Evolutionary conservation across 2,113 vertebrate species (phyloP).

Genomic region (Gila orcuttii): DNA sequence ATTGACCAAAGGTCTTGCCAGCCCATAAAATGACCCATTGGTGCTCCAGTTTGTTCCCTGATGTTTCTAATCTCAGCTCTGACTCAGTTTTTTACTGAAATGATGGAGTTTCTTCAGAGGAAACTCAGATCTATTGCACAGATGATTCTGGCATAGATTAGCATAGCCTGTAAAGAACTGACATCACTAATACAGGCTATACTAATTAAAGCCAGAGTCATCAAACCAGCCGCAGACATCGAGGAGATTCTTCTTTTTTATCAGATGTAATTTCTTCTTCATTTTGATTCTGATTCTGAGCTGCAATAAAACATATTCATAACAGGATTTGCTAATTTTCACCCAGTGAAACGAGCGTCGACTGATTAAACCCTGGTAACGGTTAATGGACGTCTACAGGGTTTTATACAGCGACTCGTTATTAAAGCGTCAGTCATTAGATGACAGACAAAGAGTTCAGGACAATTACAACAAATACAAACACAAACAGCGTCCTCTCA

Average conservation of each 20-base stretch:
- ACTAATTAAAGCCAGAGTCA: conserved; percentile 87
- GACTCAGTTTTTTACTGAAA: neutral
- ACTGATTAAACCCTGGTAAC: too few relatives aligned
- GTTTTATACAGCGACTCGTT: too few relatives aligned
- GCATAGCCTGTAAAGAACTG: conserved; percentile 87
- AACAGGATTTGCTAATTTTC: neutral
- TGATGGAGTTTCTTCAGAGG: neutral
- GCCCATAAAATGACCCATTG: too few relatives aligned
- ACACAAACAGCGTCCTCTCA: neutral
- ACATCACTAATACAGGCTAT: conserved; percentile 86
- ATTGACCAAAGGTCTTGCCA: too few relatives aligned
- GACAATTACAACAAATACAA: neutral
- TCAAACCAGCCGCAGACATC: conserved; percentile 67
- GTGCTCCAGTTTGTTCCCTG: too few relatives aligned
- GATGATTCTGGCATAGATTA: conserved; percentile 86
- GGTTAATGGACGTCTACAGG: too few relatives aligned
- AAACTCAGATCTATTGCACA: conserved; percentile 68
- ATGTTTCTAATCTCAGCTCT: too few relatives aligned
- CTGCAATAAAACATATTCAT: neutral
- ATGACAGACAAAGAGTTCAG: neutral
- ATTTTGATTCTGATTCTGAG: neutral
- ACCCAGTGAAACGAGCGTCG: too few relatives aligned
- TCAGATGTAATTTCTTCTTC: neutral
- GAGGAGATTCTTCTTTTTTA: neutral
- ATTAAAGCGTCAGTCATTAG: neutral